phyloP scores from a whole-genome alignment of 2,797 vertebrate genomes.

The Hypotaenidia okinawae region DNA sequence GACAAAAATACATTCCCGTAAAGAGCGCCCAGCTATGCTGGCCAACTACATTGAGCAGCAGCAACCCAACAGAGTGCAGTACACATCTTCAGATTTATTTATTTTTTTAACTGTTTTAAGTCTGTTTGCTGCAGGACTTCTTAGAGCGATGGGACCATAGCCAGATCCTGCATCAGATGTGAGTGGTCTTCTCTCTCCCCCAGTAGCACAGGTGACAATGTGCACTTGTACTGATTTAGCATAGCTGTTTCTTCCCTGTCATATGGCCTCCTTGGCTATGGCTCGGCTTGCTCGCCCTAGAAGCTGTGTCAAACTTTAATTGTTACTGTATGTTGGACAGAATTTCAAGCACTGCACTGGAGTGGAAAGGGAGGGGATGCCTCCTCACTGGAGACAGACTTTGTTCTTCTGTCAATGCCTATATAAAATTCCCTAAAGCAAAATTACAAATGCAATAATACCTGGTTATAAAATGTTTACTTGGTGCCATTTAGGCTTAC shows the following conservation, averaged over 20 bases:
- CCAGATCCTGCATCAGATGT: neutral
- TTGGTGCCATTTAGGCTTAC: neutral
- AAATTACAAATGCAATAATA: neutral
- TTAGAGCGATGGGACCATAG: neutral
- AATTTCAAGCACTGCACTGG: neutral
- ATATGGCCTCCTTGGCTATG: neutral
- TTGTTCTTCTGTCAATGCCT: neutral
- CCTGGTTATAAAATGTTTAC: neutral
- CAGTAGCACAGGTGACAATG: neutral
- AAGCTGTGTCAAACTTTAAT: neutral
- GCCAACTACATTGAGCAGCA: neutral
- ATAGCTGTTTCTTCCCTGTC: neutral
- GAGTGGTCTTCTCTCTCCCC: neutral
- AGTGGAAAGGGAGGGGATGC: neutral
- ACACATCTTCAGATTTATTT: neutral
- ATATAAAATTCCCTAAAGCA: neutral
- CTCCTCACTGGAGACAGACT: neutral
- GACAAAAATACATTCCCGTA: neutral
- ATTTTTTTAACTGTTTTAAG: neutral
- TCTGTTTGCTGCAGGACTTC: neutral
- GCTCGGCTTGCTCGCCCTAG: neutral
- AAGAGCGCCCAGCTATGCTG: neutral
- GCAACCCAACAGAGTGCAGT: neutral
- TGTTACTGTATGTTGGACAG: neutral
- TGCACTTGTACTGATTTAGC: neutral